Conservation (phyloP, 2,113 vertebrate genomes). For the Pyxicephalus adspersus region DNA sequence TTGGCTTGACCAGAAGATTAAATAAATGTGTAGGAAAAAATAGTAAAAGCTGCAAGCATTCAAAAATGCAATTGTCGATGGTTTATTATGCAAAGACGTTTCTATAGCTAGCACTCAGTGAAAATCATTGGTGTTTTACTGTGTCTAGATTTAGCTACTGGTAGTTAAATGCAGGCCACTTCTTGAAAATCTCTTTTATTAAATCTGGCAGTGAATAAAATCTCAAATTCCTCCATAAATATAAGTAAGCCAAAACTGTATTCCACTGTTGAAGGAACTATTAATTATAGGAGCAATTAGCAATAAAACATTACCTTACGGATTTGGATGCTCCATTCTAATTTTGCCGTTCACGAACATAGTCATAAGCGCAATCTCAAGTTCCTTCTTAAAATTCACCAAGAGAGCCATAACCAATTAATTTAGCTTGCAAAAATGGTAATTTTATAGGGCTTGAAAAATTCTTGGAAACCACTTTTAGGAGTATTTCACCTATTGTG, state of each 20-base stretch:
- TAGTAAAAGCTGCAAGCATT: conserved; percentile 61
- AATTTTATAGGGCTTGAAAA: conserved; percentile 61
- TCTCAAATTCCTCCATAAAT: conserved; percentile 65
- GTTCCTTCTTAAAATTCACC: conserved; percentile 59
- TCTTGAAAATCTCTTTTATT: conserved; percentile 69
- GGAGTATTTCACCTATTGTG: conserved; percentile 60
- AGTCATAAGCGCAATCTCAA: conserved; percentile 54
- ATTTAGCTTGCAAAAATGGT: conserved; percentile 58
- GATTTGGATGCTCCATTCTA: conserved; percentile 52
- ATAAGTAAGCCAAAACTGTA: conserved; percentile 59
- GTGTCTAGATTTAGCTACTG: conserved; percentile 70
- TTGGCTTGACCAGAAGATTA: conserved; percentile 31
- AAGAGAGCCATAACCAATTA: conserved; percentile 57
- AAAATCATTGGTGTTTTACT: conserved; percentile 74
- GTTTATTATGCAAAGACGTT: conserved; percentile 70
- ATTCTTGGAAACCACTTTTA: conserved; percentile 50
- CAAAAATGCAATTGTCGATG: conserved; percentile 71
- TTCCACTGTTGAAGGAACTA: conserved; percentile 57
- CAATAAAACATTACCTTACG: conserved; percentile 57
- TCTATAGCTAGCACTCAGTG: conserved; percentile 64
- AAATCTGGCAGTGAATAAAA: conserved; percentile 68
- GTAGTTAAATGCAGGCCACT: conserved; percentile 65
- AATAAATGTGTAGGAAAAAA: conserved; percentile 41
- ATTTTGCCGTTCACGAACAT: conserved; percentile 60
- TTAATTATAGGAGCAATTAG: conserved; percentile 69